These are phyloP conservation scores for Endotricha flammealis DNA, from an alignment of 2,888 invertebrate species.

Conservation along the genomic window DNA sequence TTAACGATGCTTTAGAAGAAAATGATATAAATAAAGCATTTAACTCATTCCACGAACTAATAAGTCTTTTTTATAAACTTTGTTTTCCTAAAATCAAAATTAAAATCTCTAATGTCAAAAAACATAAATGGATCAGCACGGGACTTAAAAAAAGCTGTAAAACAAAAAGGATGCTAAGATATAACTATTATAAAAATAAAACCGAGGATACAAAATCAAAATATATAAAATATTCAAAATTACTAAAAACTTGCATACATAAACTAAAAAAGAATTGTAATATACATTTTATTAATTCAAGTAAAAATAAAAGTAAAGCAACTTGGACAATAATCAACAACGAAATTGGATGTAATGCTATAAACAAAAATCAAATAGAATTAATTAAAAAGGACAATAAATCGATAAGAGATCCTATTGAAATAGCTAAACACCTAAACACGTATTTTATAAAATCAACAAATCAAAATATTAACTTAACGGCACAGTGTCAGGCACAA, in stretches of 20 bases:
- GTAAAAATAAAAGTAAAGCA: constrained; percentile 2
- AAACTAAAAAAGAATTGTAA: neutral
- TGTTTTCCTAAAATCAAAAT: constrained; percentile 4
- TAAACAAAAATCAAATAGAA: neutral
- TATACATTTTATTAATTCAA: neutral
- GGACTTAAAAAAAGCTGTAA: constrained; percentile 2
- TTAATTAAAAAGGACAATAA: too few relatives aligned
- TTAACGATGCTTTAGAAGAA: constrained; percentile 5
- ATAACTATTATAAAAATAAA: constrained; percentile 6
- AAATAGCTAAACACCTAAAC: too few relatives aligned
- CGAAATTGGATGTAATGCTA: neutral
- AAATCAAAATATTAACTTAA: too few relatives aligned
- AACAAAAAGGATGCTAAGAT: constrained; percentile 1
- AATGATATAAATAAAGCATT: constrained; percentile 1
- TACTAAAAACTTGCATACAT: constrained; percentile 1
- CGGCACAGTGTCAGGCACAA: too few relatives aligned
- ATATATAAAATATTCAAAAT: constrained; percentile 1
- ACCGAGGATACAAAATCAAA: neutral
- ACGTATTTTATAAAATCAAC: too few relatives aligned
- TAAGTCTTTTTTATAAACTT: constrained; percentile 2
- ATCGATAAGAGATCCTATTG: too few relatives aligned
- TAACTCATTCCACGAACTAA: constrained; percentile 2
- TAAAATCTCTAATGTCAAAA: constrained; percentile 1
- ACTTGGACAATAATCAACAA: constrained; percentile 6
- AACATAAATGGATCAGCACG: constrained; percentile 9